Conservation (phyloP, 1,140 invertebrate species). For the Cotesia typhae region DNA sequence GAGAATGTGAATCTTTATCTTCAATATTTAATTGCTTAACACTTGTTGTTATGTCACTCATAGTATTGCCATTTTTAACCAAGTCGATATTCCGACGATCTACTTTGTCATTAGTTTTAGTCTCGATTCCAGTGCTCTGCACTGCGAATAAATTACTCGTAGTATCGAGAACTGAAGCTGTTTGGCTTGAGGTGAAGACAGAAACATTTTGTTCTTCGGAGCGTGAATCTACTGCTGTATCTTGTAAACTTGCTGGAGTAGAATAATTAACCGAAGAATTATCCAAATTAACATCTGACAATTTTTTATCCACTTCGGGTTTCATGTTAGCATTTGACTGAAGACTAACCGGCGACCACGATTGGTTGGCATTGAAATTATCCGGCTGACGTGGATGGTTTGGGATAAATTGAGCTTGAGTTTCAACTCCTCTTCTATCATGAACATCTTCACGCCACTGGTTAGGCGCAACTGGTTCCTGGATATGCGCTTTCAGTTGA, state of each 20-base stretch:
- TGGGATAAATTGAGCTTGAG: constrained; percentile 37
- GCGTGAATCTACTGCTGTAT: not conserved
- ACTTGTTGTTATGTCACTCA: constrained; percentile 23
- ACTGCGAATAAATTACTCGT: not conserved
- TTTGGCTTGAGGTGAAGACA: not conserved
- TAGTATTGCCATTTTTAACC: not conserved
- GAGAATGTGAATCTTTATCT: constrained; percentile 32
- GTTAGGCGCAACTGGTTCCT: constrained; percentile 20
- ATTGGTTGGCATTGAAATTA: not conserved
- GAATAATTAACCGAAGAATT: constrained; percentile 6
- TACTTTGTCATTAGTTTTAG: not conserved
- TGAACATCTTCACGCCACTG: constrained; percentile 43
- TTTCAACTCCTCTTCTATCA: constrained; percentile 32
- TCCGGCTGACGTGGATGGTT: constrained; percentile 24
- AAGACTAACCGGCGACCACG: not conserved
- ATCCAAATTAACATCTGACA: not conserved
- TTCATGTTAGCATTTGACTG: not conserved
- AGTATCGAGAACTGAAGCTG: not conserved
- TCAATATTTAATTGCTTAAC: constrained; percentile 36
- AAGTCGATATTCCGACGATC: not conserved
- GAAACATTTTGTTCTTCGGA: not conserved
- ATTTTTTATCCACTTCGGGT: not conserved
- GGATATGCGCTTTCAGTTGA: not conserved
- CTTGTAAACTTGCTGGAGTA: not conserved
- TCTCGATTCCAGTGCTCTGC: not conserved